Evolutionary conservation across 2,888 invertebrate genomes (phyloP), one percentile per base, ranked within the genome.

Genomic region (Diaperis boleti): DNA sequence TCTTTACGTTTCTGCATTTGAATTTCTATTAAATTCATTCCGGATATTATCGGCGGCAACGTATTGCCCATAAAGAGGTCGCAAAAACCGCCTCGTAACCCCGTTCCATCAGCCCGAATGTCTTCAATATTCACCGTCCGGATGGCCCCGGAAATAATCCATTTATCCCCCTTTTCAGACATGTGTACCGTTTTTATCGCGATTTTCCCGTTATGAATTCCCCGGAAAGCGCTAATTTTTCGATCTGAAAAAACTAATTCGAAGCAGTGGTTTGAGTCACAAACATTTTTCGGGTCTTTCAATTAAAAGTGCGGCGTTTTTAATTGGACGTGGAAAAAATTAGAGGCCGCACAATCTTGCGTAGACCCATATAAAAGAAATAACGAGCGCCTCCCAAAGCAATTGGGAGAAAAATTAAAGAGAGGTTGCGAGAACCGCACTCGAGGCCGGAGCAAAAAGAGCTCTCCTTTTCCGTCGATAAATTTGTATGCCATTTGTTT

Each of bases 131-230:
- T 55, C 42, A 44, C 18, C 20, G 33, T 20, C 33, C 35, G 45
- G 56, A 45, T 45, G 44, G 35, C 18, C 45, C 56, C 56, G 56
- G 56, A 56, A 33, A 44, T 56, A 56, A 56, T 45, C 56, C 56
- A 45, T 56, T 56, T 45, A 45, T 56, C 14, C 15, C 13, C 20
- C 33, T 45, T 54, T 39, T 39, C 15, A 20, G n/a, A 54, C 54
- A 39, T 41, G 54, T 39, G 54, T 54, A 54, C 29, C 8, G 31
- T 44, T 55, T 44, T 44, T 44, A 55, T 42, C 44, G 14, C 55
- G 13, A n/a, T 22, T 22, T 8, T 39, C 35, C 10, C 35, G 49
- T 49, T 49, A 35, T 45, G 14, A n/a, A 26, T 22, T 17, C 10
- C n/a, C 10, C 26, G 31, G 10, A 37, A 35, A 50, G 13, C 26